Base-by-base conservation (phyloP, 2,113 vertebrate species). In the Diphyllodes magnificus region DNA sequence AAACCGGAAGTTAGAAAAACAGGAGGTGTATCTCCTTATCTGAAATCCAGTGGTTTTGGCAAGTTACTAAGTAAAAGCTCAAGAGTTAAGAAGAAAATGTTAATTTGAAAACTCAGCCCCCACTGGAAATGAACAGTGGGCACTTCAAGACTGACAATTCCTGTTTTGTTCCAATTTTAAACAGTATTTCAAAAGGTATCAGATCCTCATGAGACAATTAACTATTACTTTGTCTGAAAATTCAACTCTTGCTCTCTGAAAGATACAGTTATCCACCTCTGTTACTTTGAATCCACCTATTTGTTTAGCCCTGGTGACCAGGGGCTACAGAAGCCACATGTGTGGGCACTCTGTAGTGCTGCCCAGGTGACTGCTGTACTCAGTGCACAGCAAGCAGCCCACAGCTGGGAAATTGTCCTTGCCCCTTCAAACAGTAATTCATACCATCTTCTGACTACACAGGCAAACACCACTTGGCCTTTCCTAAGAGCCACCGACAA, bases 301-400 rank as follows among this genome's bases (percentile, higher is more conserved):
- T 63, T n/a, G 3, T 56, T 51, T 25, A 60, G 65, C 8, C 3
- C 37, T 20, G 15, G 60, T 16, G 31, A 18, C 24, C 5, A 4
- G 13, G 30, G 4, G 13, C 31, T 25, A 4, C 51, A 51, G 56
- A 16, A 49, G 51, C 19, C 69, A 2, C 3, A 1, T 15, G 3
- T 6, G 9, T 6, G 27, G 6, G 21, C 30, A 23, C 0, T 0
- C 18, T 59, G 51, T 44, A 39, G 17, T 4, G 17, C 37, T 45
- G n/a, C 23, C 27, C 11, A 18, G 45, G 8, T 19, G 10, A 15
- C 16, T 16, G 13, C 4, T 1, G 21, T 4, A 20, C 27, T 8
- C 33, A 2, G 22, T 2, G 15, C 40, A 27, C 2, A 4, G 27
- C 11, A 1, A 33, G 30, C 25, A 69, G 63, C 63, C 19, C 7